Base-by-base conservation (phyloP, 2,113 vertebrate species). In the Alouatta palliata region DNA sequence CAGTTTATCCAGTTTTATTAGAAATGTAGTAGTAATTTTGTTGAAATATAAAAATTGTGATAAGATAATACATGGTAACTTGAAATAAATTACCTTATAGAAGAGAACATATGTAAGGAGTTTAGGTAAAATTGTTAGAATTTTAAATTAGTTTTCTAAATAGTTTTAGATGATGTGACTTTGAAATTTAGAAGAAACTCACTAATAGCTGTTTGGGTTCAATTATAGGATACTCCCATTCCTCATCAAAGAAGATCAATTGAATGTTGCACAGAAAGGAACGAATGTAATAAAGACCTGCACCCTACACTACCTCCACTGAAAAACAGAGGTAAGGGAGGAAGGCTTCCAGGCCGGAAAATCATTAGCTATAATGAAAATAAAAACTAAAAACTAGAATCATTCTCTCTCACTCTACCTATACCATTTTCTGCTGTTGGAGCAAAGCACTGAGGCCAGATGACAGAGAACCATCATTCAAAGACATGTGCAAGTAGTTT, bases 261-360 rank as follows among this genome's bases (percentile, higher is more conserved):
- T 20, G 99, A 99, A 98, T 99, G 99, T 98, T 99, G 99, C 86
- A 99, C 99, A 17, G 99, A 99, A 79, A 98, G 99, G 96, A 99
- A 99, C 97, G 99, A 99, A 97, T 99, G 99, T 96, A 99, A 99
- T 96, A 98, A 98, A 97, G 99, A 99, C 95, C 99, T 99, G 4
- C 99, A 99, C 90, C 99, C 99, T 3, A 99, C 99, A 0, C 98
- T 99, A 95, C 99, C 99, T 2, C 99, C 99, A 0, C 98, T 99
- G 95, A 98, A 99, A 96, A 99, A 98, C 19, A 98, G 99, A 98
- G 99, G 99, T 99, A 98, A 99, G 98, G 47, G 3, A 61, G 6
- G 19, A 14, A 6, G 23, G 52, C 11, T 54, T 45, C 52, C 9
- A 4, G 23, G 70, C 13, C 54, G 30, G n/a, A 35, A 40, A 25